A percentile compares a stretch with the other conserved stretches of the same genome.
Evolutionary conservation across 2,888 invertebrate genomes (phyloP).

Genomic region (Cephus rjabovi): DNA sequence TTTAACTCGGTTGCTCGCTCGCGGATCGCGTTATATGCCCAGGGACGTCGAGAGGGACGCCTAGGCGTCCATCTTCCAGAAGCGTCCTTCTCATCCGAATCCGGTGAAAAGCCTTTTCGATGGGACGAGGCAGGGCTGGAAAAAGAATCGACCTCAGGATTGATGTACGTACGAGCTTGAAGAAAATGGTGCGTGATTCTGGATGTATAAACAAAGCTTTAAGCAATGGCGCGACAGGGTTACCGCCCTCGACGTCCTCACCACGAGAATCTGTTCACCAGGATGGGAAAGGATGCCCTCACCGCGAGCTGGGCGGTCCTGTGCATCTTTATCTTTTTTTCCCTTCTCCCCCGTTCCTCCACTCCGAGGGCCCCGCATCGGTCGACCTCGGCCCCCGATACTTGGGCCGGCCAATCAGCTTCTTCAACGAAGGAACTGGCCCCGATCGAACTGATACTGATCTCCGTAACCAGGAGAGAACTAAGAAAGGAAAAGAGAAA

Average conservation of each 20-base stretch:
- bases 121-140: neutral
- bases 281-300: neutral
- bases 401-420: neutral
- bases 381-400: neutral
- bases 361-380: neutral
- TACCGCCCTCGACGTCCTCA: neutral
- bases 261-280: neutral
- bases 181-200: neutral
- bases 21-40: neutral
- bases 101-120: neutral
- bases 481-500: neutral
- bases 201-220: neutral
- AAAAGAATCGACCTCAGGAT: neutral
- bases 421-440: neutral
- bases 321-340: neutral
- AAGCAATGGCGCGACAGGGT: neutral
- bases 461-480: neutral
- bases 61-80: neutral
- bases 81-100: neutral
- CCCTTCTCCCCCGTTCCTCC: neutral
- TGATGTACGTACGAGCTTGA: neutral
- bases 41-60: neutral
- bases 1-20: conserved; percentile 8
- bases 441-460: neutral
- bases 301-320: conserved; percentile 16